These are phyloP conservation scores for Empis livida DNA, from an alignment of 2,888 invertebrate species.

Conservation along the genomic window DNA sequence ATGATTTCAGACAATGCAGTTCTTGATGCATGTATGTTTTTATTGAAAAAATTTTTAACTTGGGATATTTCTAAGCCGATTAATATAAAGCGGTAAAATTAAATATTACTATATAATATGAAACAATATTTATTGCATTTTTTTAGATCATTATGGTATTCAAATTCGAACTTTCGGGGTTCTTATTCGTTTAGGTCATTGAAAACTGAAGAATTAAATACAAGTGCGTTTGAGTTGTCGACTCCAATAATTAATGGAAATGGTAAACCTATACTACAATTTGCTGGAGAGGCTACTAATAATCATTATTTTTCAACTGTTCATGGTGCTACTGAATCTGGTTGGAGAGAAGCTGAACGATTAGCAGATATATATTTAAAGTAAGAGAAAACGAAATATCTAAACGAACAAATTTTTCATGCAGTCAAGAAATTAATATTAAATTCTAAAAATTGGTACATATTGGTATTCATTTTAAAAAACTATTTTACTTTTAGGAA, in stretches of 20 bases:
- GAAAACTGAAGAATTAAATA: constrained; percentile 41
- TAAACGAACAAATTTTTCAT: too few species aligned
- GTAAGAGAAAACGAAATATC: too few species aligned
- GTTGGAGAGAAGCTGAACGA: constrained; percentile 56
- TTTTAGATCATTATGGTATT: constrained; percentile 50
- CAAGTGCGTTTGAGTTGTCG: constrained; percentile 41
- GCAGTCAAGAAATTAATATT: too few species aligned
- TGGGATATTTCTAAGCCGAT: constrained; percentile 28
- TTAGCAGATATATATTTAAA: constrained; percentile 19
- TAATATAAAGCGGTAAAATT: constrained; percentile 14
- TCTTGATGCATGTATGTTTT: constrained; percentile 25
- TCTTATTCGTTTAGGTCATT: constrained; percentile 52
- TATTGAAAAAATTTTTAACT: constrained; percentile 28
- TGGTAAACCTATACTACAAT: constrained; percentile 42
- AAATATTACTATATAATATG: not conserved
- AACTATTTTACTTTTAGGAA: too few species aligned
- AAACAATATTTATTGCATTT: not conserved
- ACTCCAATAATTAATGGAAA: constrained; percentile 35
- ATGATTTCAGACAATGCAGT: constrained; percentile 39
- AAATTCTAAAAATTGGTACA: too few species aligned
- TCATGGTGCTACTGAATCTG: constrained; percentile 63
- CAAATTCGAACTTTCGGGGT: constrained; percentile 46
- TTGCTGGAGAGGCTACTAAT: constrained; percentile 57
- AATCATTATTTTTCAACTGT: constrained; percentile 50
- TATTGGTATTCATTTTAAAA: too few species aligned